A percentile compares a stretch with the other conserved stretches of the same genome.
phyloP scores from a whole-genome alignment of 2,797 vertebrate species.

The Moxostoma hubbsi region DNA sequence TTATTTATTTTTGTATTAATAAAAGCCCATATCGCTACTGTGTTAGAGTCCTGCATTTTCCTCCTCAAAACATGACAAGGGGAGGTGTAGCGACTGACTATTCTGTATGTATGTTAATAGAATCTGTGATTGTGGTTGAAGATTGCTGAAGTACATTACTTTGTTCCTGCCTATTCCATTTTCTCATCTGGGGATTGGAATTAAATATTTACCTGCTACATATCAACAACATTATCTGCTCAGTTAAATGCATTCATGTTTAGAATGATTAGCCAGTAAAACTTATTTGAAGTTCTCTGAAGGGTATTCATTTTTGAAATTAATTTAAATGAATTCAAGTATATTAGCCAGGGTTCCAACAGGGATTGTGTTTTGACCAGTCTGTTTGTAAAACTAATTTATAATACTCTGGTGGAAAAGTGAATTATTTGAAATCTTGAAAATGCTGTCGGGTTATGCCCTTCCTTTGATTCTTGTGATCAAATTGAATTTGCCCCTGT shows the following conservation, averaged over 20 bases:
- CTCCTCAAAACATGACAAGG: neutral
- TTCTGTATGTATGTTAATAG: slow-evolving; percentile 19
- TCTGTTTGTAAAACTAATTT: slow-evolving; percentile 63
- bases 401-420: slow-evolving; percentile 73
- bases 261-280: slow-evolving; percentile 49
- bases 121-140: slow-evolving; percentile 22
- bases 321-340: slow-evolving; percentile 60
- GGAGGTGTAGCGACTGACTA: neutral
- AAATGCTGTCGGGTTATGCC: slow-evolving; percentile 76
- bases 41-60: too few relatives aligned
- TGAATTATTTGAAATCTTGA: slow-evolving; percentile 78
- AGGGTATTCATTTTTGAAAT: slow-evolving; percentile 61
- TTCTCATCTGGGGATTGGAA: slow-evolving; percentile 11
- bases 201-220: slow-evolving; percentile 40
- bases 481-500: slow-evolving; percentile 85
- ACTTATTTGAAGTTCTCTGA: slow-evolving; percentile 64
- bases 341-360: slow-evolving; percentile 60
- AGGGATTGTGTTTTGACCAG: slow-evolving; percentile 55
- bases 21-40: too few relatives aligned
- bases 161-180: slow-evolving; percentile 13
- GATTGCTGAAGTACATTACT: neutral
- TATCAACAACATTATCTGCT: slow-evolving; percentile 15
- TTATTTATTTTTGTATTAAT: too few relatives aligned
- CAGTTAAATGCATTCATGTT: slow-evolving; percentile 45
- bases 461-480: slow-evolving; percentile 71